Evolutionary conservation across 2,888 invertebrate species (phyloP), one percentile per base, ranked within the genome.

Genomic region (Phorcus lineatus): DNA sequence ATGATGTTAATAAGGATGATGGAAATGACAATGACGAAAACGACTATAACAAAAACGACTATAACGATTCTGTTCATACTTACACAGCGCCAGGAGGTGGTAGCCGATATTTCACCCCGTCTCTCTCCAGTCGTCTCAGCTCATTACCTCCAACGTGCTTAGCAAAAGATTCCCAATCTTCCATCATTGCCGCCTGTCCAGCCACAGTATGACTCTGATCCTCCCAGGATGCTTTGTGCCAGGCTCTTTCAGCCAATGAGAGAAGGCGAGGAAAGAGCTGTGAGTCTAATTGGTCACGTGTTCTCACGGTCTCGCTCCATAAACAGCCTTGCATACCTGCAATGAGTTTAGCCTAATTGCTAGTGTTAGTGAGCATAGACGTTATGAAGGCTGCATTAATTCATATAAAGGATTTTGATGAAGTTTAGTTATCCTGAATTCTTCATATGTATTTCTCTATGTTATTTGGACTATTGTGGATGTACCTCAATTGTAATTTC

Each of bases 191-290:
- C 0, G 70, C 66, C 3, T 57, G 24, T 17, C 80, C 75, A 2
- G 53, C 40, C 6, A 79, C 79, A 24, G 76, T 76, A 52, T 79
- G 67, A 16, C 77, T 47, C 36, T 79, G 31, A 13, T 28, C 67
- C 57, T 89, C 88, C 89, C 89, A 89, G 9, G 79, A 52, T 22
- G 89, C 88, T 31, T 80, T 75, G 57, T 90, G 89, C 89, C 89
- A 90, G 2, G 84, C 83, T 28, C 89, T 74, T 80, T 89, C 89
- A 7, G 89, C 88, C 70, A 89, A 53, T 2, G 88, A 87, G 6
- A 87, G 74, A 2, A 87, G 55, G 3, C 85, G 76, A 2, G 87
- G 87, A 24, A 84, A 87, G 4, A 85, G 77, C 78, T 76, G 80
- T 62, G 80, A 78, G n/a, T 85, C 82, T 17, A 84, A 54, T 9